Evolutionary conservation across 2,113 vertebrate genomes (phyloP).

Genomic region (Eublepharis macularius): DNA sequence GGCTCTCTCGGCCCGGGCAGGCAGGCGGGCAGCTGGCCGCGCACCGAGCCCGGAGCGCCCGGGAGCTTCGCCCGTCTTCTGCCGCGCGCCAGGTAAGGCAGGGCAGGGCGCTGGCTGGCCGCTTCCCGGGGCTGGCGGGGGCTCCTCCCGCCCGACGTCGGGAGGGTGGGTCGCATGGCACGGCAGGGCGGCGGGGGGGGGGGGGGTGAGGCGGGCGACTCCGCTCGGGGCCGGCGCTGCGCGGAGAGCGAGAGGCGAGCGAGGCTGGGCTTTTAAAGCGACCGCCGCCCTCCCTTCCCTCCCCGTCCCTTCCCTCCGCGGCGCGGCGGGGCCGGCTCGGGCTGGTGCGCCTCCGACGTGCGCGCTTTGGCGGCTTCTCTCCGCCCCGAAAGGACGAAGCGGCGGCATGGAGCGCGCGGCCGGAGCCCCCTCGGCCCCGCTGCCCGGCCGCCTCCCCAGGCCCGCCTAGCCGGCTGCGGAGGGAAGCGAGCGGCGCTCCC

Average conservation of each 20-base stretch:
- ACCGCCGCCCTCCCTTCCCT: conserved; percentile 60
- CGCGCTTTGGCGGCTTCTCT: conserved; percentile 14
- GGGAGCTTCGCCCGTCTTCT: conserved; percentile 45
- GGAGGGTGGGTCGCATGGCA: conserved; percentile 24
- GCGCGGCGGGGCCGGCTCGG: not conserved
- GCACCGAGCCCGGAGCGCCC: not conserved
- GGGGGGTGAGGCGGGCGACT: too few species aligned
- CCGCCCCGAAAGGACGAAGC: not conserved
- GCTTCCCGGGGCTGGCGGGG: conserved; percentile 1
- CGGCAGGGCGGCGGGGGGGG: too few species aligned
- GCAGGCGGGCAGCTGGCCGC: not conserved
- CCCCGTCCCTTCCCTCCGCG: not conserved
- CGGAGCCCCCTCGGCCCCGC: conserved; percentile 15
- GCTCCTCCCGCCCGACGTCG: conserved; percentile 5
- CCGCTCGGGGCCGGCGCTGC: conserved; percentile 63
- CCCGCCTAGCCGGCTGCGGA: not conserved
- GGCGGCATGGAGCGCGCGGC: conserved; percentile 51
- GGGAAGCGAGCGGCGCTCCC: conserved; percentile 12
- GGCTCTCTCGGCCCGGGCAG: too few species aligned
- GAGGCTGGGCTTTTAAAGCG: conserved; percentile 67
- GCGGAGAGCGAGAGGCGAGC: conserved; percentile 39
- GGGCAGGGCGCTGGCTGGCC: conserved; percentile 19
- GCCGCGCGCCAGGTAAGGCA: conserved; percentile 87
- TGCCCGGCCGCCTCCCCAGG: conserved; percentile 38
- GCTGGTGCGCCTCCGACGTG: conserved; percentile 28